Evolutionary conservation across 1,140 invertebrate genomes (phyloP).

Genomic region (Drosophila pandora): DNA sequence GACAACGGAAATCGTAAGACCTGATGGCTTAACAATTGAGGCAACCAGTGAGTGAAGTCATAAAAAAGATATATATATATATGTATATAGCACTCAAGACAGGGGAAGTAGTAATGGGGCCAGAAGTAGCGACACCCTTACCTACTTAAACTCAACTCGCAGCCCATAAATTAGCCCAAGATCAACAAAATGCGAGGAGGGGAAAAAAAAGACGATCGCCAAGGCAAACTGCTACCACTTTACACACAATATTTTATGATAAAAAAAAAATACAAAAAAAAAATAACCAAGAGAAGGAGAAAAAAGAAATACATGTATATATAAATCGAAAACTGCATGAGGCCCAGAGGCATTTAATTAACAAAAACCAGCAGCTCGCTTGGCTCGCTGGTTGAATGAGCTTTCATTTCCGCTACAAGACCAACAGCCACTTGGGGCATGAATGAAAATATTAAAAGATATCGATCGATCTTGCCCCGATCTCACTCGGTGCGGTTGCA

Average conservation of each 20-base stretch:
- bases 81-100: not conserved
- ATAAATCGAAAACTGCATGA: constrained; percentile 56
- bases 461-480: constrained; percentile 65
- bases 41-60: constrained; percentile 19
- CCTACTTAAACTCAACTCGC: constrained; percentile 44
- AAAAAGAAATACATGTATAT: constrained; percentile 7
- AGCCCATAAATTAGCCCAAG: constrained; percentile 59
- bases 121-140: constrained; percentile 16
- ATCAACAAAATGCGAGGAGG: constrained; percentile 28
- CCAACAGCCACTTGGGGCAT: constrained; percentile 60
- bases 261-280: too few relatives aligned
- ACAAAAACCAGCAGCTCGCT: constrained; percentile 55
- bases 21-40: constrained; percentile 58
- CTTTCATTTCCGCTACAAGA: constrained; percentile 73
- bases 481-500: constrained; percentile 22
- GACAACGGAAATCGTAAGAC: constrained; percentile 67
- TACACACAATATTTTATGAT: constrained; percentile 7
- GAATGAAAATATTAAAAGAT: constrained; percentile 80
- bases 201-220: constrained; percentile 5
- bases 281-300: not conserved
- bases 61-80: constrained; percentile 14
- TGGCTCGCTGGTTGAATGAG: constrained; percentile 49
- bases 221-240: constrained; percentile 43
- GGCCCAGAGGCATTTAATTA: constrained; percentile 71
- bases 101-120: not conserved